Evolutionary conservation across 2,113 vertebrate genomes (phyloP).

Genomic region (Argyrosomus japonicus): DNA sequence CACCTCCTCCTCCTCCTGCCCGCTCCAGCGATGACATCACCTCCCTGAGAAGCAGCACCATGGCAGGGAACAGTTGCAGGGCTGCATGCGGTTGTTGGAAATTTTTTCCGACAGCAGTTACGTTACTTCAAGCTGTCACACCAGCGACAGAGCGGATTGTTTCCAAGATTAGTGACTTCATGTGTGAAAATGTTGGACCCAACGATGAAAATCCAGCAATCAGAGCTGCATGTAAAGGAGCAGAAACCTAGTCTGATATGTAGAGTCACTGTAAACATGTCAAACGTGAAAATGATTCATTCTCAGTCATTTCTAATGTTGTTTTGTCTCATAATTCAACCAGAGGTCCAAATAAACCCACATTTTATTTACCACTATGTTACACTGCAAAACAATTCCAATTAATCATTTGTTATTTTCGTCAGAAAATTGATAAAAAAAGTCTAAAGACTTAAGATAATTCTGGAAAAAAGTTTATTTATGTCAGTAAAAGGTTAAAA

Average conservation of each 20-base stretch:
- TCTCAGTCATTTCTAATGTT: not conserved
- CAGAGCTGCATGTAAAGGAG: not conserved
- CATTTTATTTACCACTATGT: not conserved
- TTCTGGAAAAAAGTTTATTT: too few species aligned
- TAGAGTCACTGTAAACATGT: not conserved
- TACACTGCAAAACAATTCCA: not conserved
- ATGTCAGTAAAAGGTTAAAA: too few species aligned
- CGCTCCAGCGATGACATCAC: conserved; percentile 75
- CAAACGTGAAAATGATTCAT: not conserved
- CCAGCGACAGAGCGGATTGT: not conserved
- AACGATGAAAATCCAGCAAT: not conserved
- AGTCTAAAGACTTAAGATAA: too few species aligned
- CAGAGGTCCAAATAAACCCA: not conserved
- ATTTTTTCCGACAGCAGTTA: conserved; percentile 44
- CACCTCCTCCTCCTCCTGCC: not conserved
- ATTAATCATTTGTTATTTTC: too few species aligned
- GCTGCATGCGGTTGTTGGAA: conserved; percentile 24
- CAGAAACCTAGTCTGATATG: not conserved
- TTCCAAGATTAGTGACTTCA: conserved; percentile 21
- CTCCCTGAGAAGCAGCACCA: conserved; percentile 54
- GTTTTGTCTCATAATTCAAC: not conserved
- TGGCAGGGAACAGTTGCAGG: conserved; percentile 51
- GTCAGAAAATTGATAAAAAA: too few species aligned
- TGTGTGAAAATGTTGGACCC: not conserved
- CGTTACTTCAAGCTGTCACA: conserved; percentile 31